These are phyloP conservation scores for Dryadula phaetusa DNA, from an alignment of 2,888 invertebrate genomes.

Conservation along the genomic window DNA sequence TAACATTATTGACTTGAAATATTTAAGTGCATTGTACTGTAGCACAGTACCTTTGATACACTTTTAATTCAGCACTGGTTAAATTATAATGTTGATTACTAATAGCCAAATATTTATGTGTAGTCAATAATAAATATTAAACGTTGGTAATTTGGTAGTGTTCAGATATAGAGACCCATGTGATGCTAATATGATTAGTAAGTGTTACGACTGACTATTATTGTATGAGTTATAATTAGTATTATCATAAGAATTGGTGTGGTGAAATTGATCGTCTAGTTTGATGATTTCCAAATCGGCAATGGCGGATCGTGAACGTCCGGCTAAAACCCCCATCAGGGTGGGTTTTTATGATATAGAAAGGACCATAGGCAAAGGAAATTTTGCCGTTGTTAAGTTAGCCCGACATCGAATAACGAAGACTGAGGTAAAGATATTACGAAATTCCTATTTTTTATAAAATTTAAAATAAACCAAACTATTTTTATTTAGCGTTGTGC, in stretches of 20 bases:
- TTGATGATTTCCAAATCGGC: conserved; percentile 66
- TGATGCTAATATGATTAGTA: conserved; percentile 33
- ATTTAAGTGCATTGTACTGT: conserved; percentile 49
- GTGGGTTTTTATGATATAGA: conserved; percentile 99
- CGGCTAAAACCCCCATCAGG: conserved; percentile 89
- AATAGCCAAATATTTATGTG: conserved; percentile 46
- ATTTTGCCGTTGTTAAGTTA: conserved; percentile 99
- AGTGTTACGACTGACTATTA: conserved; percentile 55
- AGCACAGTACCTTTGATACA: conserved; percentile 64
- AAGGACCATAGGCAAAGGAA: conserved; percentile 98
- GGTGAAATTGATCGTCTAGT: conserved; percentile 61
- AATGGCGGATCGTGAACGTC: conserved; percentile 85
- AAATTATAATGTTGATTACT: conserved; percentile 43
- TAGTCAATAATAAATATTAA: conserved; percentile 38
- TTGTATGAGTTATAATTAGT: conserved; percentile 48
- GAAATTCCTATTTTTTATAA: conserved; percentile 11
- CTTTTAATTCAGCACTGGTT: conserved; percentile 53
- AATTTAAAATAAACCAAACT: not conserved
- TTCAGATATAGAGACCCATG: conserved; percentile 32
- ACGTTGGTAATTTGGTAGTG: conserved; percentile 39
- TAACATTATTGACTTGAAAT: conserved; percentile 43
- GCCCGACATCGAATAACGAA: conserved; percentile 99
- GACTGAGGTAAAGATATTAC: conserved; percentile 92
- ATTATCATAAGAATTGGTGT: conserved; percentile 53
- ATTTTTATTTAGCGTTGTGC: not conserved